phyloP scores from a whole-genome alignment of 2,888 invertebrate species.

The Noctua pronuba region DNA sequence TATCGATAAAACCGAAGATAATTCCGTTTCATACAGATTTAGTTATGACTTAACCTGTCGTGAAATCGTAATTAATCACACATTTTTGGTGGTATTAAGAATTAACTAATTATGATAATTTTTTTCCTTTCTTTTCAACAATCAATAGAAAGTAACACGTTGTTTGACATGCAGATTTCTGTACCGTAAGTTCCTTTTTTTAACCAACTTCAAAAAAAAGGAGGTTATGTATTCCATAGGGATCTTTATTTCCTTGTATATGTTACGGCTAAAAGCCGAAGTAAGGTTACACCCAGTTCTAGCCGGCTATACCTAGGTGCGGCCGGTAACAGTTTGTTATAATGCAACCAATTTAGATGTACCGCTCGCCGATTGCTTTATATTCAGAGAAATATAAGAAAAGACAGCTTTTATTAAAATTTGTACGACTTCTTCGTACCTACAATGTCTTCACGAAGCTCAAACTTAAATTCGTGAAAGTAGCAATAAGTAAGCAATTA shows the following conservation, averaged over 20 bases:
- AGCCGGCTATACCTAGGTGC: too few species aligned
- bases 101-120: neutral
- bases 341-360: too few species aligned
- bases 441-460: too few species aligned
- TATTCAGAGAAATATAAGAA: too few species aligned
- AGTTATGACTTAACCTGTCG: conserved; percentile 33
- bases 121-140: neutral
- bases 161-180: neutral
- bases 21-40: conserved; percentile 32
- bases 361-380: too few species aligned
- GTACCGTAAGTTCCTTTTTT: neutral
- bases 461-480: too few species aligned
- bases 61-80: conserved; percentile 26
- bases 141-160: neutral
- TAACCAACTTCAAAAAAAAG: neutral
- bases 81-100: neutral
- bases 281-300: too few species aligned
- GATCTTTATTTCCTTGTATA: neutral
- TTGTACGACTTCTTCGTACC: too few species aligned
- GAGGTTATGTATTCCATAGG: neutral
- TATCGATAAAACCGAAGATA: conserved; percentile 40
- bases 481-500: too few species aligned
- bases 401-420: too few species aligned
- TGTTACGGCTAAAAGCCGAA: too few species aligned
- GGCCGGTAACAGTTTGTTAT: too few species aligned